Evolutionary conservation across 2,888 invertebrate species (phyloP).

Genomic region (Pachydiplax longipennis): DNA sequence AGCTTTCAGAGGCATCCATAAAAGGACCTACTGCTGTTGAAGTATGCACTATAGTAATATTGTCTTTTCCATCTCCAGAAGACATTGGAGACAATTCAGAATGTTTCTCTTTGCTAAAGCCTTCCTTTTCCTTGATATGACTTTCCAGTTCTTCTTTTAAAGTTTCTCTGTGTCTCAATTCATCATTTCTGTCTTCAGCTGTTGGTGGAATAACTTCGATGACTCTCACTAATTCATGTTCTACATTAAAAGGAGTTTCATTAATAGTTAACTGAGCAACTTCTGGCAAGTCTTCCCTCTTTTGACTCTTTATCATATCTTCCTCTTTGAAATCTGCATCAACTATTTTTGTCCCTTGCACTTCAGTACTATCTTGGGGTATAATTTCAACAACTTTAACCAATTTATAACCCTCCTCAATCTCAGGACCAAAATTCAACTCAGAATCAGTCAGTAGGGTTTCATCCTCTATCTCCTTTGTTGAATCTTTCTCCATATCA

Average conservation of each 20-base stretch:
- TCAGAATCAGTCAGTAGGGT: conserved; percentile 47
- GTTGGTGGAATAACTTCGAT: not conserved
- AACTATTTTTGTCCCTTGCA: conserved; percentile 8
- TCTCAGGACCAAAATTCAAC: conserved; percentile 1
- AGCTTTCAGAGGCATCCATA: conserved; percentile 50
- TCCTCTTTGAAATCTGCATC: conserved; percentile 43
- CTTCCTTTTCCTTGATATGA: not conserved
- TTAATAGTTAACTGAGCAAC: conserved; percentile 56
- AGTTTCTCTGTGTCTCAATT: too few relatives aligned
- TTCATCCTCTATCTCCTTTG: conserved; percentile 50
- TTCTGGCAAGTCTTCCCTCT: conserved; percentile 52
- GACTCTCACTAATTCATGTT: not conserved
- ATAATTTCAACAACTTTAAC: not conserved
- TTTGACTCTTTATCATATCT: not conserved
- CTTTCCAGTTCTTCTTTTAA: not conserved
- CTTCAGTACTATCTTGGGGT: conserved; percentile 35
- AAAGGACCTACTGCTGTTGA: not conserved
- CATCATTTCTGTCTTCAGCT: too few relatives aligned
- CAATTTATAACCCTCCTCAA: conserved; percentile 35
- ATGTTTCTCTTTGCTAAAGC: not conserved
- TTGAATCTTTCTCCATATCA: conserved; percentile 30
- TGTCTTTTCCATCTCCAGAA: not conserved
- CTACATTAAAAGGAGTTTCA: not conserved
- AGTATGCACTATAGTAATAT: not conserved
- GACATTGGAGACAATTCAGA: not conserved